A percentile compares a stretch with the other conserved stretches of the same genome.
These are phyloP conservation scores for Epistrophe eligans DNA, from an alignment of 2,888 invertebrate genomes.

Conservation along the genomic window DNA sequence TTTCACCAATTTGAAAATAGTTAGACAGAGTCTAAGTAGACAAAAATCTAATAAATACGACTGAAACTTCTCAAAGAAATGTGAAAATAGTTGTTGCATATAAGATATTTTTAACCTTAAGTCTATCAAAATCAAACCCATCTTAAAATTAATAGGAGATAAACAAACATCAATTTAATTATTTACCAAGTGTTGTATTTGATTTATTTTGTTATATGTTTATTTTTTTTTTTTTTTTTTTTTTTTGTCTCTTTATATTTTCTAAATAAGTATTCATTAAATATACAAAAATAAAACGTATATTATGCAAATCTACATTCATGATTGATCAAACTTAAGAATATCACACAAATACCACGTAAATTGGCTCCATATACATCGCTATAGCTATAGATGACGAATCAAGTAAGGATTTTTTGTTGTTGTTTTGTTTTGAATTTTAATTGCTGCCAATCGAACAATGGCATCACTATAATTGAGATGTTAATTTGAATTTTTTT, in stretches of 20 bases:
- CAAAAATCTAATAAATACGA: too few relatives aligned
- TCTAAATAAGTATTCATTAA: conserved; percentile 68
- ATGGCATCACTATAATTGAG: conserved; percentile 15
- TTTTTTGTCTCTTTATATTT: conserved; percentile 42
- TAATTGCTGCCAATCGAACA: conserved; percentile 24
- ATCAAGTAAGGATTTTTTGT: conserved; percentile 30
- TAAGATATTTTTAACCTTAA: background rate
- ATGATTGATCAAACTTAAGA: conserved; percentile 81
- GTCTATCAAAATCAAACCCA: background rate
- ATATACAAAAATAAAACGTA: conserved; percentile 75
- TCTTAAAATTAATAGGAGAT: background rate
- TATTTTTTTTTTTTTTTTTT: conserved; percentile 4
- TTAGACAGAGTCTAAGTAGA: too few relatives aligned
- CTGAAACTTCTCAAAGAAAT: too few relatives aligned
- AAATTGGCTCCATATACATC: conserved; percentile 75
- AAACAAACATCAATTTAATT: conserved; percentile 19
- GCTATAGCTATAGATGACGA: conserved; percentile 54
- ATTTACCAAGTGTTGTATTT: conserved; percentile 55
- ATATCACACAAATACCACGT: conserved; percentile 83
- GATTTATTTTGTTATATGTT: conserved; percentile 44
- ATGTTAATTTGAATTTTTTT: conserved; percentile 30
- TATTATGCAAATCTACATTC: conserved; percentile 73
- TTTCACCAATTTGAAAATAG: too few relatives aligned
- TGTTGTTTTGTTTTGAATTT: conserved; percentile 21
- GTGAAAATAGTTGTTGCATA: too few relatives aligned